phyloP scores from a whole-genome alignment of 2,113 vertebrate species.

The Gobiocypris rarus region DNA sequence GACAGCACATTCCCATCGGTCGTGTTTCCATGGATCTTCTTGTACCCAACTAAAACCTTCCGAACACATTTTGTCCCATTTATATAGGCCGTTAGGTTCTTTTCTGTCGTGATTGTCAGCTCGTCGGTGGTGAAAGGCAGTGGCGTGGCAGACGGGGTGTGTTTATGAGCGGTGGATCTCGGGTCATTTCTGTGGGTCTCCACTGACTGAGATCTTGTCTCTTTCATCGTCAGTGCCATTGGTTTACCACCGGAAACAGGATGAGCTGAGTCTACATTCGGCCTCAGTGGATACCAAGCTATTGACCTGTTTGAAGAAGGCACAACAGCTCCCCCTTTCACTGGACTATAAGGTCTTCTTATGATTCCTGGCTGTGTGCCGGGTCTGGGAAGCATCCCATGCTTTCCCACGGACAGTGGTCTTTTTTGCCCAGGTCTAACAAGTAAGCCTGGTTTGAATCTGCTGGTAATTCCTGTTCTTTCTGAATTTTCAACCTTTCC shows the following conservation, averaged over 20 bases:
- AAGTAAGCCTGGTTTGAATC: constrained; percentile 9
- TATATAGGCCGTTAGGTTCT: constrained; percentile 39
- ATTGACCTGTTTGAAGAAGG: constrained; percentile 44
- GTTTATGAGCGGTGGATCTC: constrained; percentile 45
- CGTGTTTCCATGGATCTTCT: constrained; percentile 47
- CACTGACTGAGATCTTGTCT: constrained; percentile 21
- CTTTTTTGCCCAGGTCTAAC: constrained; percentile 41
- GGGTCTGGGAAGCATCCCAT: constrained; percentile 50
- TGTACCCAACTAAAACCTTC: constrained; percentile 67
- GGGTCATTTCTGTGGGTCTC: not conserved
- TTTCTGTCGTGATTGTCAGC: constrained; percentile 45
- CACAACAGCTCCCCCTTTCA: constrained; percentile 12
- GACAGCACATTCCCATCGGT: constrained; percentile 19
- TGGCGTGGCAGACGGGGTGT: constrained; percentile 22
- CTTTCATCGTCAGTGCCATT: constrained; percentile 1
- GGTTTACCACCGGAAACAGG: constrained; percentile 11
- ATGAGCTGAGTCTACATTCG: constrained; percentile 27
- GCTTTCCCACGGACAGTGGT: constrained; percentile 42
- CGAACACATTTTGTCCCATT: constrained; percentile 72
- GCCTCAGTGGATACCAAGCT: constrained; percentile 21
- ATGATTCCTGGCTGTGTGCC: not conserved
- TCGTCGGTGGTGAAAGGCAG: constrained; percentile 3
- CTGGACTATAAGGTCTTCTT: constrained; percentile 45
- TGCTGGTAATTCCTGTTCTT: not conserved
- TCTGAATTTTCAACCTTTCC: not conserved